Percentiles rank a stretch among this genome's conserved stretches.
These are phyloP conservation scores for Chrysopilus asiliformis DNA, from an alignment of 2,888 invertebrate genomes.

Conservation along the genomic window DNA sequence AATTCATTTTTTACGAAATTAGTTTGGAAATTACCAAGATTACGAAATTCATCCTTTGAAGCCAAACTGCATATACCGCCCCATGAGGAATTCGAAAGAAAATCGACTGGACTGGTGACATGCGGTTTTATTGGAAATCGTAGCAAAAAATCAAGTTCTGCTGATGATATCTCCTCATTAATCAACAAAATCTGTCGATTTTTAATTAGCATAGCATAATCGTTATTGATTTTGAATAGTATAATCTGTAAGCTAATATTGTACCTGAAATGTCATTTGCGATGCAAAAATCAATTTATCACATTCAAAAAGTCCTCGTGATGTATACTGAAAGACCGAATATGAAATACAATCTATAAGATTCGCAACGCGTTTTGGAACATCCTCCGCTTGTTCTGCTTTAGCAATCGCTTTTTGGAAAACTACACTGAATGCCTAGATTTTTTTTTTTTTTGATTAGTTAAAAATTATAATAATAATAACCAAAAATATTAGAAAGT, in stretches of 20 bases:
- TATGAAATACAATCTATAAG: conserved; percentile 90
- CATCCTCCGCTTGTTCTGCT: conserved; percentile 70
- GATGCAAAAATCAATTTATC: conserved; percentile 93
- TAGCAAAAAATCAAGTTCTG: conserved; percentile 82
- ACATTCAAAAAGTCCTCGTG: conserved; percentile 86
- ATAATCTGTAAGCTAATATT: not conserved
- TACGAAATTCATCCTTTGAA: conserved; percentile 78
- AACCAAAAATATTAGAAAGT: not conserved
- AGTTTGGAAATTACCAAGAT: too few relatives aligned
- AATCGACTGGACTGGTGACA: conserved; percentile 88
- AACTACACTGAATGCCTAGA: conserved; percentile 88
- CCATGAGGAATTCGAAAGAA: conserved; percentile 85
- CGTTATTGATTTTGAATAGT: not conserved
- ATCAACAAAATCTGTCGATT: conserved; percentile 60
- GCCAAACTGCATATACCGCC: conserved; percentile 88
- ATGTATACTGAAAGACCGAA: conserved; percentile 89
- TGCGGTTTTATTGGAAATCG: conserved; percentile 87
- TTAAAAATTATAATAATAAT: not conserved
- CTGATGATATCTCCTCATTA: conserved; percentile 71
- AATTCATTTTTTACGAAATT: too few relatives aligned
- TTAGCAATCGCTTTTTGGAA: conserved; percentile 90
- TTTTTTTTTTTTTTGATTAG: not conserved
- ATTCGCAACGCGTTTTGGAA: conserved; percentile 66
- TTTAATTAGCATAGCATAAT: too few relatives aligned
- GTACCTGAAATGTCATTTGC: conserved; percentile 89